Conservation (phyloP, 2,113 vertebrate species). For the Sakesphorus luctuosus region DNA sequence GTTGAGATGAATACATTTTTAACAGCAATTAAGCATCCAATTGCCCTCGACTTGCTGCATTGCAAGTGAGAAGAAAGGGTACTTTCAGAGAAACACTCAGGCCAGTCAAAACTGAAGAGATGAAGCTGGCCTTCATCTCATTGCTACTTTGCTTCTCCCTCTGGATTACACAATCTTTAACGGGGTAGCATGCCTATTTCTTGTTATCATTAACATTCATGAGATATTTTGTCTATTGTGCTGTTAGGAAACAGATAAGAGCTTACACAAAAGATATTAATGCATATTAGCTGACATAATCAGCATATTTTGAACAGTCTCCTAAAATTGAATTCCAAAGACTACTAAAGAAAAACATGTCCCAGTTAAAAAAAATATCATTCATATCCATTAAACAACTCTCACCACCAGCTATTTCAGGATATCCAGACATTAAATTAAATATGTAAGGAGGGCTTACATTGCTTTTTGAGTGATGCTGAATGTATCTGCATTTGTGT, state of each 20-base stretch:
- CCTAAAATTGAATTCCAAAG: background rate
- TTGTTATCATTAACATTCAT: slow-evolving; percentile 19
- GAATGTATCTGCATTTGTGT: slow-evolving; percentile 2
- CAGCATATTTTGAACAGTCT: slow-evolving; percentile 4
- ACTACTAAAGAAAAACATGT: slow-evolving; percentile 6
- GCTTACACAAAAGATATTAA: slow-evolving; percentile 1
- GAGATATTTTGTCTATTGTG: slow-evolving; percentile 12
- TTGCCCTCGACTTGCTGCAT: background rate
- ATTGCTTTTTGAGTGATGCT: background rate
- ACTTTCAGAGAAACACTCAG: background rate
- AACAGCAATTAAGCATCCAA: background rate
- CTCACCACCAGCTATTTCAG: slow-evolving; percentile 30
- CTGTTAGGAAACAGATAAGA: slow-evolving; percentile 13
- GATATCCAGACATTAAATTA: slow-evolving; percentile 33
- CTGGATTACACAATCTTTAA: background rate
- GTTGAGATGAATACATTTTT: background rate
- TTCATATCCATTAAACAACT: background rate
- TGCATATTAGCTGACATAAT: background rate
- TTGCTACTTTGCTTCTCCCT: background rate
- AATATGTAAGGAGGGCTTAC: slow-evolving; percentile 8
- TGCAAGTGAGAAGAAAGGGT: background rate
- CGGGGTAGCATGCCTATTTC: background rate
- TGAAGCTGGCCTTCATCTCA: background rate
- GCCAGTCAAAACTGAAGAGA: background rate
- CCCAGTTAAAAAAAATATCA: background rate